A percentile compares a stretch with the other conserved stretches of the same genome.
Conservation (phyloP, 2,113 vertebrate species). For the Oncorhynchus masou region DNA sequence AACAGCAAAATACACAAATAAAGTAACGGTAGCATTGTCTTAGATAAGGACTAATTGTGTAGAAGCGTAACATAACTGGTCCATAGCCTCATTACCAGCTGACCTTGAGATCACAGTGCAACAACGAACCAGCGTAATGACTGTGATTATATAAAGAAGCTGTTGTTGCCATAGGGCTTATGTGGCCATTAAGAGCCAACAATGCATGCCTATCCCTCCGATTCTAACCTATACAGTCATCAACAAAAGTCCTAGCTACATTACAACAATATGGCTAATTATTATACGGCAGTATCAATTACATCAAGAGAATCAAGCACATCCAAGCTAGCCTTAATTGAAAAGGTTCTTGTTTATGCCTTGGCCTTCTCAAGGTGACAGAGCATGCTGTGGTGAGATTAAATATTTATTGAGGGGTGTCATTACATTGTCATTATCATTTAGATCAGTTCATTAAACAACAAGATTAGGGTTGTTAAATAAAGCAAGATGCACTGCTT, state of each 20-base stretch:
- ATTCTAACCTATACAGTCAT: slow-evolving; percentile 33
- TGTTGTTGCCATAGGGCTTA: slow-evolving; percentile 48
- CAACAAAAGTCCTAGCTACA: slow-evolving; percentile 34
- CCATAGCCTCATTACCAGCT: slow-evolving; percentile 24
- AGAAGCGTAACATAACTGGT: background rate
- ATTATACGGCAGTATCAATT: slow-evolving; percentile 51
- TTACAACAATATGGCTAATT: slow-evolving; percentile 54
- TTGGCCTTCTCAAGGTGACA: slow-evolving; percentile 61
- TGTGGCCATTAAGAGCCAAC: slow-evolving; percentile 46
- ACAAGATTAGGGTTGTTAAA: slow-evolving; percentile 71
- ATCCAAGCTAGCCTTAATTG: slow-evolving; percentile 47
- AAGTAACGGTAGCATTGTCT: background rate
- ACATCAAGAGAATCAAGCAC: slow-evolving; percentile 27
- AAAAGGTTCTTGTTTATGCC: slow-evolving; percentile 46
- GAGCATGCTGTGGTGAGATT: slow-evolving; percentile 66
- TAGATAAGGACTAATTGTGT: background rate
- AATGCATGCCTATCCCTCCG: slow-evolving; percentile 13
- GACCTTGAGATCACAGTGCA: slow-evolving; percentile 50
- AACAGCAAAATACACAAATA: background rate
- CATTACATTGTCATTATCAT: slow-evolving; percentile 71
- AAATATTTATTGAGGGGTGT: slow-evolving; percentile 76
- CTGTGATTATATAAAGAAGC: slow-evolving; percentile 53
- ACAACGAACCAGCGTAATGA: slow-evolving; percentile 46
- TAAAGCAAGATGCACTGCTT: slow-evolving; percentile 57
- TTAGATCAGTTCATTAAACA: slow-evolving; percentile 79